Percentiles rank a stretch among this genome's conserved stretches.
phyloP scores from a whole-genome alignment of 2,888 invertebrate species.

The Stegophylla sp. region DNA sequence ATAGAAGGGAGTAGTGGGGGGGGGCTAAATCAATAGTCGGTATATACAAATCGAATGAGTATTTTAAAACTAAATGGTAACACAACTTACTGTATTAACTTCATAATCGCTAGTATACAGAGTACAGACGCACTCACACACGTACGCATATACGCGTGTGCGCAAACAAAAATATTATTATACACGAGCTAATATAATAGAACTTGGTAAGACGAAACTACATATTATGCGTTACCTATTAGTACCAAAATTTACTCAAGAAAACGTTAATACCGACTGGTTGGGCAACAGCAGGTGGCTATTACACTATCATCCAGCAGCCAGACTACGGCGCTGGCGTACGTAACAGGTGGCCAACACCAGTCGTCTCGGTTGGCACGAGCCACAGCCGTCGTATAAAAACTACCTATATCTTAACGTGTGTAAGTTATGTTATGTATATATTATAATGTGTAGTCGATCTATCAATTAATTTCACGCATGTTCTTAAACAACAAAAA shows the following conservation, averaged over 20 bases:
- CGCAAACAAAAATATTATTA: neutral
- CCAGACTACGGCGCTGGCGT: conserved; percentile 26
- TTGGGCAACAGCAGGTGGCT: conserved; percentile 40
- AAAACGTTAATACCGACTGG: conserved; percentile 11
- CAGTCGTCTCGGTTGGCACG: conserved; percentile 54
- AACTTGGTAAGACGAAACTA: neutral
- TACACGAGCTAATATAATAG: neutral
- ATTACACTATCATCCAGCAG: conserved; percentile 43
- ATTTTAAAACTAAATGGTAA: too few relatives aligned
- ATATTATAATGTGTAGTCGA: conserved; percentile 10
- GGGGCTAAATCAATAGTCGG: too few relatives aligned
- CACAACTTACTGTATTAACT: too few relatives aligned
- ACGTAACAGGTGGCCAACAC: conserved; percentile 52
- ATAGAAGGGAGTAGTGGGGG: too few relatives aligned
- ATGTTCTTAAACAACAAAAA: conserved; percentile 22
- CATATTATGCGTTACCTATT: neutral
- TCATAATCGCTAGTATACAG: too few relatives aligned
- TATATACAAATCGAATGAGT: too few relatives aligned
- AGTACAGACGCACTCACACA: neutral
- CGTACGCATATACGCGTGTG: too few relatives aligned
- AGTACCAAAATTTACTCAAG: neutral
- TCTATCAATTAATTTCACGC: conserved; percentile 53
- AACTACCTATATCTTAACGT: conserved; percentile 9
- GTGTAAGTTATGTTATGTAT: neutral
- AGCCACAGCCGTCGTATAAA: conserved; percentile 50